Evolutionary conservation across 2,888 invertebrate genomes (phyloP).

Genomic region (Drosophila histrio): DNA sequence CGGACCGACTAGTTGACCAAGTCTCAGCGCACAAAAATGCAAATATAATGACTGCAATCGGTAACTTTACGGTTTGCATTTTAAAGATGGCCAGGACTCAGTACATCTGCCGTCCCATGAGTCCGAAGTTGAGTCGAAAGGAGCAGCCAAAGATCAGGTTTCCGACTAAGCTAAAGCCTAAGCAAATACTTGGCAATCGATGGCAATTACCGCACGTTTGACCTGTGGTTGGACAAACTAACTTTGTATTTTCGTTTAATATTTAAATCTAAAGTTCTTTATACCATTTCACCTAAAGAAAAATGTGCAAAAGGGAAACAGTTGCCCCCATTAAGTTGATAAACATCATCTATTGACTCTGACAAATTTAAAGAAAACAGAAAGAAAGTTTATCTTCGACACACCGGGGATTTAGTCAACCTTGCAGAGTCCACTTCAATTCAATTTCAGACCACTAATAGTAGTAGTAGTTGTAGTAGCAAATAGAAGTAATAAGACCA

Average conservation of each 20-base stretch:
- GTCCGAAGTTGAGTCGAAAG: not conserved
- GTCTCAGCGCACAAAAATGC: constrained; percentile 54
- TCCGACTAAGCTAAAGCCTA: not conserved
- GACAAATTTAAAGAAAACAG: too few relatives aligned
- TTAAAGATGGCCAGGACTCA: not conserved
- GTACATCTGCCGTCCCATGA: not conserved
- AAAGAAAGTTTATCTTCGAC: too few relatives aligned
- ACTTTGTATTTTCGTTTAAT: not conserved
- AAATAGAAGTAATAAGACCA: too few relatives aligned
- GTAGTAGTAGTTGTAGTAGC: too few relatives aligned
- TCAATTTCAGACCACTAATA: too few relatives aligned
- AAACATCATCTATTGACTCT: too few relatives aligned
- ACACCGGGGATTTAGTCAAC: too few relatives aligned
- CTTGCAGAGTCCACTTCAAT: too few relatives aligned
- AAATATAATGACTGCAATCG: constrained; percentile 43
- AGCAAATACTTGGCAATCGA: not conserved
- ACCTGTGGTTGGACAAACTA: not conserved
- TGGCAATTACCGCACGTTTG: not conserved
- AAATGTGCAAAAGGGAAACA: too few relatives aligned
- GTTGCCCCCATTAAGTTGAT: not conserved
- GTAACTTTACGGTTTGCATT: constrained; percentile 11
- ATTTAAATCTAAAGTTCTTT: not conserved
- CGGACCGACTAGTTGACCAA: not conserved
- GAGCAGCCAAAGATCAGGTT: not conserved
- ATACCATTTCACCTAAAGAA: too few relatives aligned